These are phyloP conservation scores for Panurus biarmicus DNA, from an alignment of 2,113 vertebrate genomes.

Conservation along the genomic window DNA sequence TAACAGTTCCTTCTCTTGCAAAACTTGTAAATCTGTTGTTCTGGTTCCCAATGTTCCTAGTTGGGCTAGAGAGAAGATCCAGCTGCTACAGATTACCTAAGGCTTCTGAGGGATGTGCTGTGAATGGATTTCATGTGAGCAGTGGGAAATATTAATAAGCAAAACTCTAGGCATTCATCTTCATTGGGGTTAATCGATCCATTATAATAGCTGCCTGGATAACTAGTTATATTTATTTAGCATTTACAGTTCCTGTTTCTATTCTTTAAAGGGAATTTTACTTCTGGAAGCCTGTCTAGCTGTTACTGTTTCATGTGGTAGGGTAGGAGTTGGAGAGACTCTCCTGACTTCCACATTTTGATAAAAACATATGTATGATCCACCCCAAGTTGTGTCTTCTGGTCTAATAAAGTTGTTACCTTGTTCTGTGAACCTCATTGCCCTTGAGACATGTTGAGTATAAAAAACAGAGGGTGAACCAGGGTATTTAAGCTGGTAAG, in stretches of 20 bases:
- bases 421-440: background rate
- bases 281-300: background rate
- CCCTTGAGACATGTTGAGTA: background rate
- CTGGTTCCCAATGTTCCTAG: background rate
- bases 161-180: background rate
- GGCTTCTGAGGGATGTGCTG: background rate
- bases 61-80: background rate
- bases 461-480: background rate
- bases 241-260: background rate
- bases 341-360: background rate
- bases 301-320: background rate
- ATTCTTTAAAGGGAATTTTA: background rate
- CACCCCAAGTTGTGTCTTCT: background rate
- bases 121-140: background rate
- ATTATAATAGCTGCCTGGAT: background rate
- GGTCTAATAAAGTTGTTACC: background rate
- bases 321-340: background rate
- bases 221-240: background rate
- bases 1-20: background rate
- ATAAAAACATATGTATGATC: background rate
- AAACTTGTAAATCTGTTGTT: background rate
- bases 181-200: background rate
- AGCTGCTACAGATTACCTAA: background rate
- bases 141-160: background rate
- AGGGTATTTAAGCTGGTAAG: background rate